These are phyloP conservation scores for Polydesmus complanatus DNA, from an alignment of 2,888 invertebrate genomes.

Conservation along the genomic window DNA sequence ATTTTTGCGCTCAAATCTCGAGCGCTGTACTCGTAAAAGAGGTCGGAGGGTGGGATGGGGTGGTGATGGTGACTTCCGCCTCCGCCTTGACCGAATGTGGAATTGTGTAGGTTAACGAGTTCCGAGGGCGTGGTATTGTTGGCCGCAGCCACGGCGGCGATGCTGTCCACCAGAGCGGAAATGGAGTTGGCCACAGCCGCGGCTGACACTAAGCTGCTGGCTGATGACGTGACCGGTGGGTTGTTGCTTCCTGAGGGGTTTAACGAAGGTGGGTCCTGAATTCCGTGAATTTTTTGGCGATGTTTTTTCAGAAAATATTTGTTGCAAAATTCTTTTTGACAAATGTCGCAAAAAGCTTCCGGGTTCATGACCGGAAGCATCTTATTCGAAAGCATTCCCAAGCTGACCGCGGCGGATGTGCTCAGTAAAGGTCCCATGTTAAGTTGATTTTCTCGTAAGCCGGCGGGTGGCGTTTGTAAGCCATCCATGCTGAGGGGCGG, in stretches of 20 bases:
- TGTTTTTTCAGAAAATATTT: slow-evolving; percentile 56
- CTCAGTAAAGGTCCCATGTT: not conserved
- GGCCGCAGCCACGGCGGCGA: not conserved
- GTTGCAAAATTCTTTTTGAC: slow-evolving; percentile 56
- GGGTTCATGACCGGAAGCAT: slow-evolving; percentile 24
- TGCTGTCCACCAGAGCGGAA: slow-evolving; percentile 3
- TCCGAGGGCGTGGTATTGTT: not conserved
- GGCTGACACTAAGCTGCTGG: no score
- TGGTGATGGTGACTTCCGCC: not conserved
- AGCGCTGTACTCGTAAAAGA: slow-evolving; percentile 11
- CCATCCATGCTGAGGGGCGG: slow-evolving; percentile 7
- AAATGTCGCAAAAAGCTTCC: slow-evolving; percentile 49
- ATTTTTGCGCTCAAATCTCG: slow-evolving; percentile 14
- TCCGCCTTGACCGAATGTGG: not conserved
- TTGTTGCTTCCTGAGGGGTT: slow-evolving; percentile 3
- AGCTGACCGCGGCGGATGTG: slow-evolving; percentile 1
- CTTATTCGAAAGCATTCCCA: slow-evolving; percentile 2
- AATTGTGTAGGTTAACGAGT: not conserved
- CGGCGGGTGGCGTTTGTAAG: not conserved
- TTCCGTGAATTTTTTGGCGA: slow-evolving; percentile 51
- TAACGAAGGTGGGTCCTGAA: slow-evolving; percentile 23
- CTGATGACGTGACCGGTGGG: not conserved
- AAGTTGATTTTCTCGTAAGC: slow-evolving; percentile 3
- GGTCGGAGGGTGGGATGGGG: not conserved
- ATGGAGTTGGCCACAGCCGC: not conserved